Evolutionary conservation across 2,797 vertebrate species (phyloP), one percentile per base, ranked within the genome.

Genomic region (Gallinago nigripennis): DNA sequence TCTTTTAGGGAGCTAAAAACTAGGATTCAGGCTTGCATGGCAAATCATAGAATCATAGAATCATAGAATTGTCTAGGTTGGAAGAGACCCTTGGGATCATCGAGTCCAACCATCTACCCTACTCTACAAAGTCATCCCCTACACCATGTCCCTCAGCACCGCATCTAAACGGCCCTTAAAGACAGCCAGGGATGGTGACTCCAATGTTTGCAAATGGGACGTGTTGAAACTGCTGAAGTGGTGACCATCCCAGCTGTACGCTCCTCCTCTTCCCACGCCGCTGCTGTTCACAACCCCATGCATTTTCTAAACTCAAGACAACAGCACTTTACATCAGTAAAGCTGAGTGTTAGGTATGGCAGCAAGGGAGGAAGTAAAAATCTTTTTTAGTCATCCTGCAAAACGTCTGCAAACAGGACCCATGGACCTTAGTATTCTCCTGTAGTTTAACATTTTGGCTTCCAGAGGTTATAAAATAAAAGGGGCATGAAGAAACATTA

Each of bases 211-310:
- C 12, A 64, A 51, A 82, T 2, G 18, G 41, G 28, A 53, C 2
- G 0, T 17, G 63, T 20, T 51, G 48, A 79, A 96, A 71, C 6
- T 0, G 8, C 43, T 64, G 50, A 72, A 65, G 63, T 3, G 0
- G 21, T 11, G 30, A 53, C 39, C 0, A 0, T 70, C 43, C 18
- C 2, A 1, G 18, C 30, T 64, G 5, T 11, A 39, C 1, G 2
- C 8, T 43, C n/a, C 33, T 65, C 35, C 78, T 24, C 4, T 75
- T 63, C 30, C 39, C 20, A 14, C 1, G 1, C 24, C 58, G 25
- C n/a, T 54, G 15, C 16, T 57, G 2, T 41, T 85, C 31, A 56
- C 20, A 51, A 15, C 9, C 15, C 31, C 0, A 1, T 12, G 23
- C 31, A 28, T 35, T 37, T 72, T 61, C 50, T 69, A 61, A 68